Base-by-base conservation (phyloP, 1,140 invertebrate genomes). In the Temnothorax longispinosus region DNA sequence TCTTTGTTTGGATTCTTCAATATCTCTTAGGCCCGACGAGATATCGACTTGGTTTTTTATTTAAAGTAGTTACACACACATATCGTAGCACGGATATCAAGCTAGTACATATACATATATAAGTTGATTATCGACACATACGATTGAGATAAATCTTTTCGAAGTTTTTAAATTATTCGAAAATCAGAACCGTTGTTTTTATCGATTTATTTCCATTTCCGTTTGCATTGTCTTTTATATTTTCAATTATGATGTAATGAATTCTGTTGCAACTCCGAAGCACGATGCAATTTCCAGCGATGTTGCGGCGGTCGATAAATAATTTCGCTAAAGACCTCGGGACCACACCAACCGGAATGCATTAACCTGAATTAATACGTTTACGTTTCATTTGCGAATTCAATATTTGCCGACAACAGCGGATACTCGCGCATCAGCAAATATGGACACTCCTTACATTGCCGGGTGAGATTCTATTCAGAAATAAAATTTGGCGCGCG, bases 341-440 rank as follows among this genome's bases (percentile, higher is more conserved):
- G 54, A 80, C 62, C 52, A 35, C 78, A 74, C 15, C 67, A 54
- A 74, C 54, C 67, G 54, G 52, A 74, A 82, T 84, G 69, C 80
- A 84, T 84, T 84, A 84, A 74, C 54, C 69, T 56, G 54, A 84
- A 84, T 74, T 74, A 84, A 84, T 82, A 74, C 67, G 80, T 84
- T 84, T 84, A 84, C 80, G 54, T 84, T 84, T 74, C 69, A 84
- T 84, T 75, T 60, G 69, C 54, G 69, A 75, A 84, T 50, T 84
- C 80, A 84, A 84, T 84, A 84, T 84, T 84, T 75, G 54, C 41
- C 27, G n/a, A 35, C 21, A 71, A 58, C 21, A 44, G 6, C 67
- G 41, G 52, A 27, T 82, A 38, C 7, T 27, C 54, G 54, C 38
- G 58, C 62, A 80, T 60, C 65, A 50, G 67, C 27, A 82, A 60